Percentiles rank a stretch among this genome's conserved stretches.
phyloP scores from a whole-genome alignment of 2,797 vertebrate species.

The Premnoplex brunnescens region DNA sequence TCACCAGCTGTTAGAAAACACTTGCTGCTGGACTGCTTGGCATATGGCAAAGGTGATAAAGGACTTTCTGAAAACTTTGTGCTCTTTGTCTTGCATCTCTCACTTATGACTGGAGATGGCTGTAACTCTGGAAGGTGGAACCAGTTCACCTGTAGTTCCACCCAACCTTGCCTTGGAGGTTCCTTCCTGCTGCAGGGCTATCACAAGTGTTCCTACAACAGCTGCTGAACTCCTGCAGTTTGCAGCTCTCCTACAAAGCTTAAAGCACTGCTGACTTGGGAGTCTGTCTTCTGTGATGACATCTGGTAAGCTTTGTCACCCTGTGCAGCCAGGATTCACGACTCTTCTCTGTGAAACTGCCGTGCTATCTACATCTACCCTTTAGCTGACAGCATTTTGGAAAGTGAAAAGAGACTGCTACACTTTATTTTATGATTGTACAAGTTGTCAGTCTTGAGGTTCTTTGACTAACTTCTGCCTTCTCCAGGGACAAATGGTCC shows the following conservation, averaged over 20 bases:
- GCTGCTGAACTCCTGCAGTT: background rate
- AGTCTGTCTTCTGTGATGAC: background rate
- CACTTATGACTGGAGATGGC: background rate
- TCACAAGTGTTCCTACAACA: background rate
- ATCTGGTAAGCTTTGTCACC: background rate
- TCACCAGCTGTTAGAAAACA: rapidly evolving
- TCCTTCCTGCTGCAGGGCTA: background rate
- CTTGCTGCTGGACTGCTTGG: background rate
- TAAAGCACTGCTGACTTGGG: background rate
- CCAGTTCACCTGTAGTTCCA: background rate
- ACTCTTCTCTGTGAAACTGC: background rate
- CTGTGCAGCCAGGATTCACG: background rate
- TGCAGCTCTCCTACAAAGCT: background rate
- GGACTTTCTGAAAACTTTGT: background rate
- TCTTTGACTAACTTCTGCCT: slow-evolving; percentile 14
- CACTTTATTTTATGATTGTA: background rate
- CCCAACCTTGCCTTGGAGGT: background rate
- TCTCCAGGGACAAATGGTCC: background rate
- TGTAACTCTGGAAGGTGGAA: background rate
- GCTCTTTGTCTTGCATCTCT: background rate
- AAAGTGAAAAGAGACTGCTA: background rate
- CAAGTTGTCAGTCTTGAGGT: background rate
- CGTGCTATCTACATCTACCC: background rate
- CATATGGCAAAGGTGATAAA: background rate
- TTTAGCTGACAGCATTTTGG: background rate